phyloP scores from a whole-genome alignment of 2,797 vertebrate genomes.

The Bradypodion pumilum region DNA sequence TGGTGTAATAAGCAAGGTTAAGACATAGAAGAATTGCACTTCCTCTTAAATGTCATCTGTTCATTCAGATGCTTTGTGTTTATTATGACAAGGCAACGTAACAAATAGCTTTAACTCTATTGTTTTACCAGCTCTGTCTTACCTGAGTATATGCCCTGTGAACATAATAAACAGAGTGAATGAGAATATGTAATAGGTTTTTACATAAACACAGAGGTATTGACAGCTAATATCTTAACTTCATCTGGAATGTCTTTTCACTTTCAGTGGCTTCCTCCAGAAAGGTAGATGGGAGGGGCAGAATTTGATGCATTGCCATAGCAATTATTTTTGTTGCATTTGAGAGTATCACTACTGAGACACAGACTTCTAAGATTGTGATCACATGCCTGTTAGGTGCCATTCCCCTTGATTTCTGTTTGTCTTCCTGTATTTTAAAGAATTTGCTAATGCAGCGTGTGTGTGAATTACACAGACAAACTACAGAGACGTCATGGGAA shows the following conservation, averaged over 20 bases:
- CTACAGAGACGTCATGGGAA: conserved; percentile 71
- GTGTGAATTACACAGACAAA: conserved; percentile 42
- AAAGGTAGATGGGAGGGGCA: neutral
- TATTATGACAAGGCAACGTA: neutral
- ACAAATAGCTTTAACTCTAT: no score
- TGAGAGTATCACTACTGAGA: conserved; percentile 28
- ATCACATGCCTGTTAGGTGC: conserved; percentile 54
- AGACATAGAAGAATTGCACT: no score
- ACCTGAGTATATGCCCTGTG: no score
- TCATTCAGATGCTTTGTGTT: neutral
- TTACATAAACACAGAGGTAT: neutral
- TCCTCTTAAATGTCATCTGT: neutral
- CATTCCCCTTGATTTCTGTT: conserved; percentile 41
- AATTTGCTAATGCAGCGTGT: conserved; percentile 41
- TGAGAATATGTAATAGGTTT: neutral
- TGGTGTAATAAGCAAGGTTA: neutral
- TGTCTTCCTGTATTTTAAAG: conserved; percentile 52
- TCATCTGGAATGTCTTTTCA: neutral
- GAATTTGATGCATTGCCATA: neutral
- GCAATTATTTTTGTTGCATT: conserved; percentile 54
- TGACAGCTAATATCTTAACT: neutral
- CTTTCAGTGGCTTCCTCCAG: neutral
- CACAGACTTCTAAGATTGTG: conserved; percentile 39
- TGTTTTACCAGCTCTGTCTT: neutral
- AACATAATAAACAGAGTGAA: neutral